phyloP scores from a whole-genome alignment of 2,113 vertebrate species.

The Ammodramus savannarum region DNA sequence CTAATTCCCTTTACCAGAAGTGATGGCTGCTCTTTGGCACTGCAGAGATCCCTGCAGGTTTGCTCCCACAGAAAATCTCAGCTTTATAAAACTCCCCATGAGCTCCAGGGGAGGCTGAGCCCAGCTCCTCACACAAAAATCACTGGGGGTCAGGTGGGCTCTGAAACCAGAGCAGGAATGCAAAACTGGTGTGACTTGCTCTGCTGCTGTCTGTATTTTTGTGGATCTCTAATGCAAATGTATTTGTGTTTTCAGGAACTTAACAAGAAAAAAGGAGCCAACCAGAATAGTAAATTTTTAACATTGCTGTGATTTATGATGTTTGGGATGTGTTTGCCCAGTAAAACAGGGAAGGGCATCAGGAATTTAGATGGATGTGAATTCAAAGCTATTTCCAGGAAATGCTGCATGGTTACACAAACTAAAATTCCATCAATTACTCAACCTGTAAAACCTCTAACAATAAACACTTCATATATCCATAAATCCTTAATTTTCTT shows the following conservation, averaged over 20 bases:
- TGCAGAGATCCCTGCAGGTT: neutral
- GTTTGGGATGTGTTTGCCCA: neutral
- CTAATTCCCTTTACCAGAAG: neutral
- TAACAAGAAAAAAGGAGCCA: neutral
- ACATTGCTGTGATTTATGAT: neutral
- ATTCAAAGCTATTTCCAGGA: neutral
- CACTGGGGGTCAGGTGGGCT: neutral
- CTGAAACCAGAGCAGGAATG: neutral
- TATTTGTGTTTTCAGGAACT: neutral
- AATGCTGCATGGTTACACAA: rapidly evolving
- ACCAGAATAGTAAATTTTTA: rapidly evolving
- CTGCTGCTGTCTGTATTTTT: neutral
- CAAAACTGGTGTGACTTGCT: rapidly evolving
- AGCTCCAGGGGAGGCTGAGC: neutral
- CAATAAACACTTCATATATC: neutral
- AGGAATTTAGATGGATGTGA: neutral
- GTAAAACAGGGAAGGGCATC: neutral
- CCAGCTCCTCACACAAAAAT: neutral
- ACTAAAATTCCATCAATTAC: neutral
- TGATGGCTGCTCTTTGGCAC: neutral
- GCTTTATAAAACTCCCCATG: neutral
- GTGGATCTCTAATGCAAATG: rapidly evolving
- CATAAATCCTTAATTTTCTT: neutral
- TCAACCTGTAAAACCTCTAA: neutral
- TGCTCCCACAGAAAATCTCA: neutral